Evolutionary conservation across 2,888 invertebrate species (phyloP), one percentile per base, ranked within the genome.

Genomic region (Troides helena): DNA sequence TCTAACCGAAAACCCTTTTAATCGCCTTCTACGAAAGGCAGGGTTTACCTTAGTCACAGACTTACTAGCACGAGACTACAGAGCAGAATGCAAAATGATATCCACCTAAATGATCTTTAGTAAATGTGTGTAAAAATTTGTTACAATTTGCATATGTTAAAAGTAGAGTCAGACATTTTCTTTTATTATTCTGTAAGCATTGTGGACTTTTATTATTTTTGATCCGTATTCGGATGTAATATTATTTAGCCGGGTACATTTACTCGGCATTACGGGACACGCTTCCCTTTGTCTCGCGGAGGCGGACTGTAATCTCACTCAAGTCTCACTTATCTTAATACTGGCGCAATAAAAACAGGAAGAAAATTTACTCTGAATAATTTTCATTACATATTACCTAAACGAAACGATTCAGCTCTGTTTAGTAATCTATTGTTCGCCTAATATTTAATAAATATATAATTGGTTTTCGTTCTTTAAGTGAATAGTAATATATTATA

Each of bases 281-380:
- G 57, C 50, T 62, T 65, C 58, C 23, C 66, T 62, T 70, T 70
- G 69, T 70, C 58, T 70, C 50, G 69, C 58, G 69, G 58, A 57
- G 69, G 66, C 69, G 62, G 65, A 30, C 62, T 62, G 57, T 69
- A 69, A 69, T 69, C 69, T 66, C 69, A 69, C 69, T 69, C 69
- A 65, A 65, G 69, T 18, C 69, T 65, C 62, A 69, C 66, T 69
- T 66, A 69, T 69, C 66, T 69, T 66, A 69, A 66, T 69, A 69
- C 62, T 62, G 36, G n/a, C 36, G 66, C 66, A 69, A 69, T 69
- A 66, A 69, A 62, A 66, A 69, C 58, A 30, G 25, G 39, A 21
- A 30, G 62, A 66, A 62, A 62, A 69, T 46, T 7, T 46, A 65
- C 61, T 53, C 56, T 65, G 30, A 65, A 69, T 69, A 62, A 69